Percentiles rank a stretch among this genome's conserved stretches.
These are phyloP conservation scores for Merops nubicus DNA, from an alignment of 2,113 vertebrate species.

Conservation along the genomic window DNA sequence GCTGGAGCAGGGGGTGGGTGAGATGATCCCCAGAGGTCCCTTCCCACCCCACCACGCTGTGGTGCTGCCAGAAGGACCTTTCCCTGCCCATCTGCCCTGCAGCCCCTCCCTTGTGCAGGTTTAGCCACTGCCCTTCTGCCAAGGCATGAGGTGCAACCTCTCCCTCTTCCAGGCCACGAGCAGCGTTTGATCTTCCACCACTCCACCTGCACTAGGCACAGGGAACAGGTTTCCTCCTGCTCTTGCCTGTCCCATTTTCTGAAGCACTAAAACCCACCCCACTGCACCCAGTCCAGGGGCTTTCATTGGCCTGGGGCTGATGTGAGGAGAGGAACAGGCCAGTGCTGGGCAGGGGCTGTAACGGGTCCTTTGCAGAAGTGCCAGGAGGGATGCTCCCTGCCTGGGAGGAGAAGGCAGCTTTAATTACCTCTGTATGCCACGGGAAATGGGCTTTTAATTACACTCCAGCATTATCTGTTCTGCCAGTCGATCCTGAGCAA, in stretches of 20 bases:
- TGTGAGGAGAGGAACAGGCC: not conserved
- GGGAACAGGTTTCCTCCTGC: not conserved
- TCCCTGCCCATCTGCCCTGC: not conserved
- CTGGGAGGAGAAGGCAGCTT: not conserved
- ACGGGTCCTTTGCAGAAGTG: not conserved
- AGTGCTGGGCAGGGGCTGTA: not conserved
- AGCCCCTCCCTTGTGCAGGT: not conserved
- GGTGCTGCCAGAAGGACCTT: not conserved
- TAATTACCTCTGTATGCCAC: not conserved
- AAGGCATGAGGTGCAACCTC: fast-evolving
- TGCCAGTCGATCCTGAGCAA: not conserved
- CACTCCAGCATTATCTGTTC: not conserved
- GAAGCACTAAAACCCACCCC: fast-evolving
- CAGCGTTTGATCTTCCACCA: fast-evolving
- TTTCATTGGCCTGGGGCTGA: fast-evolving
- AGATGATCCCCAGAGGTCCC: too few relatives aligned
- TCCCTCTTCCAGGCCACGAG: not conserved
- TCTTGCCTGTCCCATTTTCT: fast-evolving
- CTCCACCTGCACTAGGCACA: fast-evolving
- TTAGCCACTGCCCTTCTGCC: not conserved
- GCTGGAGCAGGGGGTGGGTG: too few relatives aligned
- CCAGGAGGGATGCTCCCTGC: not conserved
- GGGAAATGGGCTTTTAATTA: constrained; percentile 25
- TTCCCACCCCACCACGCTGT: too few relatives aligned
- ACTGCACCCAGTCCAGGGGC: not conserved